Evolutionary conservation across 2,113 vertebrate genomes (phyloP).

Genomic region (Lagopus leucura): DNA sequence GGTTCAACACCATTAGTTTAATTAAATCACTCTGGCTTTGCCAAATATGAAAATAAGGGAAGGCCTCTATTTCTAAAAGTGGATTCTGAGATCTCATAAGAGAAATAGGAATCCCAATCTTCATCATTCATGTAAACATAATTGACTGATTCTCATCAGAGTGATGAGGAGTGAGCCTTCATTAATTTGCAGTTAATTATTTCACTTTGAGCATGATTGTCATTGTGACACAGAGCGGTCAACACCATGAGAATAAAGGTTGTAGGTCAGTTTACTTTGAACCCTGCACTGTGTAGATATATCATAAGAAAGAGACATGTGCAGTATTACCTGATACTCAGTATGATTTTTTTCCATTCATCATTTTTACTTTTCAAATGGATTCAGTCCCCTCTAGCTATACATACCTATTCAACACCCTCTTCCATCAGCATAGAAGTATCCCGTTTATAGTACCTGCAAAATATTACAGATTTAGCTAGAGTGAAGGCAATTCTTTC

Average conservation of each 20-base stretch:
- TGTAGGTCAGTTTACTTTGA: background rate
- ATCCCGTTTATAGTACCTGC: background rate
- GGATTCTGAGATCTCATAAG: background rate
- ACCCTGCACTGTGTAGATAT: background rate
- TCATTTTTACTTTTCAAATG: background rate
- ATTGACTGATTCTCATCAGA: background rate
- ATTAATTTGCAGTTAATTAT: background rate
- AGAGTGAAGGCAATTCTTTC: background rate
- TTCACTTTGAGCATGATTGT: background rate
- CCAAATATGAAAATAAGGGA: background rate
- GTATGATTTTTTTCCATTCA: background rate
- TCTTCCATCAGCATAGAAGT: background rate
- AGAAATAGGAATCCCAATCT: background rate
- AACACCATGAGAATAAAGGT: background rate
- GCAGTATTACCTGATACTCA: background rate
- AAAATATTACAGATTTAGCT: background rate
- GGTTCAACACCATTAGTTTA: background rate
- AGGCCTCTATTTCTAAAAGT: background rate
- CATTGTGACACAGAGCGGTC: background rate
- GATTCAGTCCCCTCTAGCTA: background rate
- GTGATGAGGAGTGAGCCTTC: background rate
- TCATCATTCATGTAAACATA: background rate
- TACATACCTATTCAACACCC: background rate
- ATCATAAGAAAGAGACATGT: background rate
- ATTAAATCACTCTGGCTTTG: background rate